phyloP scores from a whole-genome alignment of 1,140 invertebrate species.

The Drosophila biarmipes region DNA sequence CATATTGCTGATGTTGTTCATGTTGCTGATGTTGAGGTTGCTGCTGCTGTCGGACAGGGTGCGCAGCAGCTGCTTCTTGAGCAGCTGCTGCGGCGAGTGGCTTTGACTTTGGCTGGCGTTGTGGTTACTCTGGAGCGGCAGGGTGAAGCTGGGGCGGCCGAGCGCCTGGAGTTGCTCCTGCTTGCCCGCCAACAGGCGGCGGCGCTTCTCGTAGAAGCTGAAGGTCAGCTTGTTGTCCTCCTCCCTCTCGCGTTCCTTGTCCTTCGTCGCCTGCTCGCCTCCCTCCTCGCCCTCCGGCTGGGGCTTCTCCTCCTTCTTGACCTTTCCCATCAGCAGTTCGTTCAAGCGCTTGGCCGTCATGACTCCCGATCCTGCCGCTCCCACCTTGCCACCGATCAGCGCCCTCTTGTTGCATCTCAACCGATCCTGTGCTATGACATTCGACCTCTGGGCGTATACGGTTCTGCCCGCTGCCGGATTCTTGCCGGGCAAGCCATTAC shows the following conservation, averaged over 20 bases:
- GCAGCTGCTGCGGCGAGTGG: conserved; percentile 41
- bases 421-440: conserved; percentile 65
- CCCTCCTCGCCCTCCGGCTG: conserved; percentile 32
- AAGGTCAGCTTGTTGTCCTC: conserved; percentile 44
- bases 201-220: conserved; percentile 75
- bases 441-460: conserved; percentile 65
- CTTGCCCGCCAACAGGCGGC: conserved; percentile 46
- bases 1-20: conserved; percentile 13
- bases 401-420: conserved; percentile 67
- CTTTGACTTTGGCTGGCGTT: conserved; percentile 36
- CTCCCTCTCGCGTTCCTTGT: conserved; percentile 32
- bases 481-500: conserved; percentile 50
- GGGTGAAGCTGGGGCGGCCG: conserved; percentile 14
- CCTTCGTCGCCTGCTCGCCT: conserved; percentile 33
- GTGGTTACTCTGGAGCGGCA: conserved; percentile 20
- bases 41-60: conserved; percentile 69
- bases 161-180: conserved; percentile 23
- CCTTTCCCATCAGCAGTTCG: conserved; percentile 55
- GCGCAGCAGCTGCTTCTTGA: conserved; percentile 72
- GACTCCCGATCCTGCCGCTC: conserved; percentile 6
- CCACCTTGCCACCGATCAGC: conserved; percentile 20
- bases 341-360: conserved; percentile 64
- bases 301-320: conserved; percentile 52
- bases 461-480: conserved; percentile 46
- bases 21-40: conserved; percentile 50